Evolutionary conservation across 2,113 vertebrate genomes (phyloP).

Genomic region (Phylloscopus trochiloides): DNA sequence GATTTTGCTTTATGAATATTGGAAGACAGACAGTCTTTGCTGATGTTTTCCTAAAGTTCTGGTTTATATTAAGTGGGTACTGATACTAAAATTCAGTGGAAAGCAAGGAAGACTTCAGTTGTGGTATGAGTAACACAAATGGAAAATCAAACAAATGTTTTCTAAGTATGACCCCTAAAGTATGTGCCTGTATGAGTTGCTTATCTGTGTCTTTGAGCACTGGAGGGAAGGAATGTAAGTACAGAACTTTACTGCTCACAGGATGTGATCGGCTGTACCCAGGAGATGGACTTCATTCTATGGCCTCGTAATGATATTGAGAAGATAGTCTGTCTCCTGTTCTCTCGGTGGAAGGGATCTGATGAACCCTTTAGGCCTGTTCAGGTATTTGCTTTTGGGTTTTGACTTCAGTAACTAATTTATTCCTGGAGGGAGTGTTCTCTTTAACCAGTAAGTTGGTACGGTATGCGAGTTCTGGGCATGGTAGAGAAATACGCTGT

Average conservation of each 20-base stretch:
- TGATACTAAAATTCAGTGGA: not conserved
- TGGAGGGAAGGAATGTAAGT: not conserved
- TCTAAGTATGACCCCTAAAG: not conserved
- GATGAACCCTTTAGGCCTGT: constrained; percentile 98
- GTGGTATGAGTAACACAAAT: not conserved
- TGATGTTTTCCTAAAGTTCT: not conserved
- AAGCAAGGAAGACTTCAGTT: not conserved
- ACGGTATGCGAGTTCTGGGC: not conserved
- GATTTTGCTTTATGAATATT: not conserved
- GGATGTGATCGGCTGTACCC: constrained; percentile 98
- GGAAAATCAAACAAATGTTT: not conserved
- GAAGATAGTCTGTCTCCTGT: constrained; percentile 98
- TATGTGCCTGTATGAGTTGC: not conserved
- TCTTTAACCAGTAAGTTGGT: not conserved
- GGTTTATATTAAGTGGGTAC: not conserved
- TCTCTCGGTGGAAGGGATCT: constrained; percentile 97
- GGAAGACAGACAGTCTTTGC: not conserved
- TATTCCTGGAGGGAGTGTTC: not conserved
- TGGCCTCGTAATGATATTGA: constrained; percentile 99
- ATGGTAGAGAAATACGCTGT: not conserved
- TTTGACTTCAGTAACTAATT: not conserved
- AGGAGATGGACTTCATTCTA: constrained; percentile 99
- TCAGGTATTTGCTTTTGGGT: constrained; percentile 79
- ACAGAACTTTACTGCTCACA: constrained; percentile 14
- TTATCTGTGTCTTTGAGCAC: not conserved